Base-by-base conservation (phyloP, 2,113 vertebrate species). In the Cavia aperea region DNA sequence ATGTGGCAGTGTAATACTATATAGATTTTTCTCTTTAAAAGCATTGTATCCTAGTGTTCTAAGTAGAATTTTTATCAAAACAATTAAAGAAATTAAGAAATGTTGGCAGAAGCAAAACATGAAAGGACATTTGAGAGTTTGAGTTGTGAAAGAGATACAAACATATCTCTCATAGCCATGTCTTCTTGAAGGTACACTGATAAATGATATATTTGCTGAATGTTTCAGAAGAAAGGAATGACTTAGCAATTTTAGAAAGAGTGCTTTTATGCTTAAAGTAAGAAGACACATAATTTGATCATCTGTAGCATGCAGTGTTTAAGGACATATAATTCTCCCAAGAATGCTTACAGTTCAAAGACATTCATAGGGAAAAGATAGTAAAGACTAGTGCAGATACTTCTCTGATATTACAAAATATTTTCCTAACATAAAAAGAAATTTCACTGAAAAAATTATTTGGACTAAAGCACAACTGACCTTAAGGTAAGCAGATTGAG, bases 191-290 rank as follows among this genome's bases (percentile, higher is more conserved):
- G 60, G n/a, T 73, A 86, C 70, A 51, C 73, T 63, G 85, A 72
- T 3, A n/a, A 87, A 77, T 21, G 24, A 7, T 10, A 2, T 65
- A 9, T 90, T 83, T 90, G 21, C 58, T 83, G 43, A 93, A 56
- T 93, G 4, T 92, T 94, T 94, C 29, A 68, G 36, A 62, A 82
- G 15, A 75, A 89, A 91, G 77, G 24, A 89, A 75, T 70, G 29
- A 75, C 7, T 93, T 77, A 56, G 36, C 14, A 7, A 29, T 72
- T 92, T 95, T 88, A 84, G n/a, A 66, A 79, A 68, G 39, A 58
- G 4, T 29, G 39, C 1, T 63, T 62, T 92, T 88, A 31, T 70
- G n/a, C 13, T 81, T 66, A 81, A 36, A 83, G 9, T 16, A 73
- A 43, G 49, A 21, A 54, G 16, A 62, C 39, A 36, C 29, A 23